Evolutionary conservation across 2,797 vertebrate genomes (phyloP).

Genomic region (Coendou prehensilis): DNA sequence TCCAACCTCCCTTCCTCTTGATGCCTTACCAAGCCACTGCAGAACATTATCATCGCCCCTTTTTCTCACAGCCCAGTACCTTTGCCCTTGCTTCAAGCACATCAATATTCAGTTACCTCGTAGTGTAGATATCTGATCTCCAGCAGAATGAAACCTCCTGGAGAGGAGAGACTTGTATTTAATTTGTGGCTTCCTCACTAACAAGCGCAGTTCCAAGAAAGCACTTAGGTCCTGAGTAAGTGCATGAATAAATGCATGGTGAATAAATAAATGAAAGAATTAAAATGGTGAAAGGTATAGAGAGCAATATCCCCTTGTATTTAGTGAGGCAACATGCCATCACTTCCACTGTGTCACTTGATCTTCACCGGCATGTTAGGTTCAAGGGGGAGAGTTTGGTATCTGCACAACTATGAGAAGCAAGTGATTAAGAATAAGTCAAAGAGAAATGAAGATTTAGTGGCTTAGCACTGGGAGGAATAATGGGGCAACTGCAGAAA

Average conservation of each 20-base stretch:
- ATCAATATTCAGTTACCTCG: not conserved
- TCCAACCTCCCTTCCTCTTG: not conserved
- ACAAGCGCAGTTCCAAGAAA: conserved; percentile 52
- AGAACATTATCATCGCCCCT: not conserved
- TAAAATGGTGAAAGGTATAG: not conserved
- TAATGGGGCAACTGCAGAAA: conserved; percentile 34
- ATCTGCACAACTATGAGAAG: not conserved
- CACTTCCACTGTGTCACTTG: not conserved
- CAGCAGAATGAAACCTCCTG: not conserved
- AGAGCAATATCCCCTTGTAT: not conserved
- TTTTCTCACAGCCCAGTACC: not conserved
- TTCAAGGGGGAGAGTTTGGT: not conserved
- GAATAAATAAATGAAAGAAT: not conserved
- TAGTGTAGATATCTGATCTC: not conserved
- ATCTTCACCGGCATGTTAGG: not conserved
- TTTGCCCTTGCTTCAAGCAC: not conserved
- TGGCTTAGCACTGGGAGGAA: not conserved
- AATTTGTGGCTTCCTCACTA: not conserved
- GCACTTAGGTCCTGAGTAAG: not conserved
- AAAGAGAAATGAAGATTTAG: conserved; percentile 7
- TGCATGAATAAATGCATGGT: conserved; percentile 23
- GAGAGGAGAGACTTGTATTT: conserved; percentile 4
- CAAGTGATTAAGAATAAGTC: not conserved
- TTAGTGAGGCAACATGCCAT: not conserved
- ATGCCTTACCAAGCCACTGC: not conserved